Evolutionary conservation across 2,888 invertebrate genomes (phyloP), one percentile per base, ranked within the genome.

Genomic region (Andrena trimmerana): DNA sequence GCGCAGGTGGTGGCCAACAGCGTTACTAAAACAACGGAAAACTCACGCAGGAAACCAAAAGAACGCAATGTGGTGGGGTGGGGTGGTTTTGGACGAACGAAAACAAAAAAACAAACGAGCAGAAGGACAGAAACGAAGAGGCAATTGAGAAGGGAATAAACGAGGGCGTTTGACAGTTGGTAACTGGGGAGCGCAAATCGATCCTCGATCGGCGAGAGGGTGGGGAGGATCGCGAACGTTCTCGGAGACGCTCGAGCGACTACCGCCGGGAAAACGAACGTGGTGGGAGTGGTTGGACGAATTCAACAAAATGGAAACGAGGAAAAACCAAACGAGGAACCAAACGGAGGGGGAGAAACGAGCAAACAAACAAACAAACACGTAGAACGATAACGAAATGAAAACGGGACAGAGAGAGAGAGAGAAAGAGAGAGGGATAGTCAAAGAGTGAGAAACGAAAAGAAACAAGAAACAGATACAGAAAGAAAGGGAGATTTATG

Each of bases 21-120:
- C 77, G 78, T 79, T 77, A 79, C 78, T 77, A 77, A 42, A 79
- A 63, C 68, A 67, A 81, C 52, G 60, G 52, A 50, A 69, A 75
- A 84, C 76, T 42, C 84, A 88, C 87, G 83, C 88, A 63, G 65
- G 72, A 48, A 31, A 57, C 20, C 48, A 59, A 65, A 75, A 57
- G 2, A 67, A 66, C 31, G 42, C 36, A 60, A 67, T 20, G 20
- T 24, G n/a, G 42, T 29, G 13, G 7, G 24, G 0, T 5, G 27
- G 33, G 20, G 24, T 5, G 4, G 42, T 4, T 16, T 13, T 16
- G 42, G 42, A 42, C 16, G 29, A 62, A 62, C 42, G 33, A 76
- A n/a, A 50, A 20, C 10, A 62, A 75, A 48, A 2, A 33, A 50
- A 76, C 60, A 33, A 63, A 71, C 31, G n/a, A 65, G 27, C 1